Evolutionary conservation across 2,113 vertebrate species (phyloP).

Genomic region (Pimephales promelas): DNA sequence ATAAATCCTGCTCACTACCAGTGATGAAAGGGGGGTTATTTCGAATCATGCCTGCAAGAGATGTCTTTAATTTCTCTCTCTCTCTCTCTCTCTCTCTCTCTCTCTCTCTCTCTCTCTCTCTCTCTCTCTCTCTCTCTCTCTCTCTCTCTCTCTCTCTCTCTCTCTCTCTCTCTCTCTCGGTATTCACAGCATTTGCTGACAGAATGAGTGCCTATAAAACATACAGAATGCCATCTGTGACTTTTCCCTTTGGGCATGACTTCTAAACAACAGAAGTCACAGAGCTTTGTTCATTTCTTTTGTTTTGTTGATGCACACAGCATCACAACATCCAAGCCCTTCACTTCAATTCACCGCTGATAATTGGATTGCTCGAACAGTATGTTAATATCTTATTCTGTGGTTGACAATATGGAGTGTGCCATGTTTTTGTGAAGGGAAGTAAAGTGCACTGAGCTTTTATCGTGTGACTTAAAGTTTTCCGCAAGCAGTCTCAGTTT

Average conservation of each 20-base stretch:
- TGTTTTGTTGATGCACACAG: constrained; percentile 45
- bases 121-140: background rate
- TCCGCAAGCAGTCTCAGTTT: constrained; percentile 24
- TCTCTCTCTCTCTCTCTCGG: constrained; percentile 26
- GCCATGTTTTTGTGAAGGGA: background rate
- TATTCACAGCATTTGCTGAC: constrained; percentile 29
- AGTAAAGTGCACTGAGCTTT: constrained; percentile 10
- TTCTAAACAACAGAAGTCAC: constrained; percentile 51
- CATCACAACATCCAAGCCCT: constrained; percentile 42
- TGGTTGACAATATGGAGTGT: constrained; percentile 4
- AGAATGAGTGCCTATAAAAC: constrained; percentile 46
- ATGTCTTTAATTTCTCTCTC: constrained; percentile 12
- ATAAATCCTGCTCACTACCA: constrained; percentile 23
- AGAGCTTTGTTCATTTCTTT: constrained; percentile 45
- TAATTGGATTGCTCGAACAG: constrained; percentile 51
- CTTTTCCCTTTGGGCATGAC: constrained; percentile 40
- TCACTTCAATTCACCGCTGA: constrained; percentile 39
- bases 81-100: background rate
- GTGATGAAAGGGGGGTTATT: constrained; percentile 13
- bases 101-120: background rate
- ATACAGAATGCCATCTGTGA: constrained; percentile 50
- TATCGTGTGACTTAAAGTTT: background rate
- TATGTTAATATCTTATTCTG: constrained; percentile 37
- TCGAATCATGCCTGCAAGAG: constrained; percentile 25
- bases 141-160: background rate